Evolutionary conservation across 2,797 vertebrate genomes (phyloP).

Genomic region (Orestias chungarensis): DNA sequence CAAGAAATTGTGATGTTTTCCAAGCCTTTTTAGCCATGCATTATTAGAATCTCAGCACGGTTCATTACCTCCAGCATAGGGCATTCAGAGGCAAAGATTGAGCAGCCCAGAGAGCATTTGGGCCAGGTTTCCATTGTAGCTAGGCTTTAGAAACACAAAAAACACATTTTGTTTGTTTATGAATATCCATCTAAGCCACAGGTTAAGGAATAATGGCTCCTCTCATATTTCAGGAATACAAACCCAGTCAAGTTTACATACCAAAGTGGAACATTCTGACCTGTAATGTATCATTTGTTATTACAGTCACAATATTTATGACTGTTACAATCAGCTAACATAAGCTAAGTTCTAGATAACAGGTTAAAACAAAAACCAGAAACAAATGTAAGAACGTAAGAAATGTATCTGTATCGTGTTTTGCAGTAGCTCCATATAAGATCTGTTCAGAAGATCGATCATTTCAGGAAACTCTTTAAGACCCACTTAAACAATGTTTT

Average conservation of each 20-base stretch:
- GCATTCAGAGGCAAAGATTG: no score
- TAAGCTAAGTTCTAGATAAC: not conserved
- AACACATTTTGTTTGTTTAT: not conserved
- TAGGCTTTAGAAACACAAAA: not conserved
- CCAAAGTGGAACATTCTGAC: not conserved
- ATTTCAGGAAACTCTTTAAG: not conserved
- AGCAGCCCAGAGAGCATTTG: not conserved
- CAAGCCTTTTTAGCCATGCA: not conserved
- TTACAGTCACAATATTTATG: not conserved
- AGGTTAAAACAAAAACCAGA: not conserved
- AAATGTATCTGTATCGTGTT: no score
- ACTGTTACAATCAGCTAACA: not conserved
- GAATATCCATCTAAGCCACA: not conserved
- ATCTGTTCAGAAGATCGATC: not conserved
- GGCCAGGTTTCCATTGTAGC: not conserved
- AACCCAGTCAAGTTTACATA: slow-evolving; percentile 2
- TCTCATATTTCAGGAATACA: not conserved
- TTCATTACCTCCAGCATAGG: not conserved
- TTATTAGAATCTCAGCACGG: not conserved
- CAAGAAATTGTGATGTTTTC: slow-evolving; percentile 11
- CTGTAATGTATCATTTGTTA: not conserved
- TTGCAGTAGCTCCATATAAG: not conserved
- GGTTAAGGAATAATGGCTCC: not conserved
- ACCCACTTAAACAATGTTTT: not conserved
- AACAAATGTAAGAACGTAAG: no score